These are phyloP conservation scores for Murina feae DNA, from an alignment of 2,113 vertebrate species.

Conservation along the genomic window DNA sequence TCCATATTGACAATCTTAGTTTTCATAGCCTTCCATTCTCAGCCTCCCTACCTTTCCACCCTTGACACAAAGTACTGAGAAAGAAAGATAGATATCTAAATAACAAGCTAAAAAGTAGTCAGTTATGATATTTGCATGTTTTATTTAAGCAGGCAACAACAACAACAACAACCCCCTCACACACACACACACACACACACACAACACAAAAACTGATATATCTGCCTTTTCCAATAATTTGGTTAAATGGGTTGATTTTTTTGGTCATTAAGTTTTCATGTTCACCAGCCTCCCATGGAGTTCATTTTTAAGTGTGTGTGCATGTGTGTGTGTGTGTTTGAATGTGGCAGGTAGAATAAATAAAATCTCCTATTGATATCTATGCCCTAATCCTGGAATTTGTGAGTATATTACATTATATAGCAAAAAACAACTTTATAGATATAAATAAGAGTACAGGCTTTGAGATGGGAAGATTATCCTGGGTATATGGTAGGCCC, in stretches of 20 bases:
- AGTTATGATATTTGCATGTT: not conserved
- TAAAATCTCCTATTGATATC: not conserved
- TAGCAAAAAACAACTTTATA: not conserved
- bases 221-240: not conserved
- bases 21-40: not conserved
- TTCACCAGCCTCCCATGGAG: not conserved
- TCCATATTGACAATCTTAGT: not conserved
- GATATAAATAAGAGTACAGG: not conserved
- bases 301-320: not conserved
- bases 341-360: not conserved
- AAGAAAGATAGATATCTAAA: not conserved
- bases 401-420: not conserved
- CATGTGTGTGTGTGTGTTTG: not conserved
- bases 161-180: not conserved
- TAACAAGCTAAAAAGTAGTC: not conserved
- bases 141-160: constrained; percentile 1
- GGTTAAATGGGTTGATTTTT: not conserved
- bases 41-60: not conserved
- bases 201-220: not conserved
- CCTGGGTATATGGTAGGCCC: not conserved
- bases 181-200: too few relatives aligned
- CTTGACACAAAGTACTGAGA: not conserved
- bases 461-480: not conserved
- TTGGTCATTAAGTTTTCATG: not conserved
- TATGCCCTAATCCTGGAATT: not conserved